Evolutionary conservation across 2,797 vertebrate genomes (phyloP), one percentile per base, ranked within the genome.

Genomic region (Tamandua tetradactyla): DNA sequence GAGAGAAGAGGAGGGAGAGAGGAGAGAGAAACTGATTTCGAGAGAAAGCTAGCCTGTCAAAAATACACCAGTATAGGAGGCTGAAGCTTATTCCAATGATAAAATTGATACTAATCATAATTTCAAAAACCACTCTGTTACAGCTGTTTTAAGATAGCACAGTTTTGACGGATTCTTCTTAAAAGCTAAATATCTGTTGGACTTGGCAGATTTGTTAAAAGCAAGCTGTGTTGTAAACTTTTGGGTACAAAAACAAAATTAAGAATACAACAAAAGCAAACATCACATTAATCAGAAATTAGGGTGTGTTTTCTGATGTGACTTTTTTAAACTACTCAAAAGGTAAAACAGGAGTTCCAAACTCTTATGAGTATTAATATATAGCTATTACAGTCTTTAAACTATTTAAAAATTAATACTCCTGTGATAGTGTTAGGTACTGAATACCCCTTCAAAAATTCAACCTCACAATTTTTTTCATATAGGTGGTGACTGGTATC

Each of bases 251-350:
- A 71, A 68, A 88, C 44, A 68, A 69, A 74, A 6, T 23, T 14
- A 22, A 14, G 44, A 37, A 15, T 71, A 30, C 25, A 42, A 47
- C 32, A 61, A 82, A 85, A 82, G 40, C 20, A 90, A 91, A 93
- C 86, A 47, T 89, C 23, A 79, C 27, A 37, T 86, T 84, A 76
- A 84, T 69, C 81, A 85, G 44, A 94, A 72, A 74, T 79, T 32
- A 74, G 44, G 66, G 25, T 86, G 5, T 82, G 22, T 30, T 93
- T 94, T 83, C 79, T 68, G 78, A 20, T 12, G 59, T 64, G 25
- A 25, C 20, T 93, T 76, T n/a, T 1, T 69, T 88, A 93, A 89
- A 15, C 9, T 69, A 32, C 27, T 89, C n/a, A 83, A 83, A 89
- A 11, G 78, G 14, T 55, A 83, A 84, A 79, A 61, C 20, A 68